Evolutionary conservation across 2,888 invertebrate genomes (phyloP).

Genomic region (Coelopa pilipes): DNA sequence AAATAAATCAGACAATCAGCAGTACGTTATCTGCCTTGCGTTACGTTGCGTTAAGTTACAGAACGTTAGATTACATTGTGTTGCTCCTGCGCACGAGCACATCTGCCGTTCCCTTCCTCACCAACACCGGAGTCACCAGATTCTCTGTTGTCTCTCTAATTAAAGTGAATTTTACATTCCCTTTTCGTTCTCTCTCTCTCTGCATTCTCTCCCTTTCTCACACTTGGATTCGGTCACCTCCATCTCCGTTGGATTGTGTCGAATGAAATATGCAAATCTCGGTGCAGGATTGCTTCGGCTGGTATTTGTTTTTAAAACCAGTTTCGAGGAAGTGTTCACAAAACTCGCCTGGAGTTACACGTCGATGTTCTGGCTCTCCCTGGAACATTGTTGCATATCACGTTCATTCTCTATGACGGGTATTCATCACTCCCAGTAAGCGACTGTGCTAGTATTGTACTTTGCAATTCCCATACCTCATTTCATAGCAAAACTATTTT

Average conservation of each 20-base stretch:
- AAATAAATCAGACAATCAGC: conserved; percentile 50
- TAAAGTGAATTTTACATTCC: too few species aligned
- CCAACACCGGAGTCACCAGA: neutral
- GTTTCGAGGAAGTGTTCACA: conserved; percentile 22
- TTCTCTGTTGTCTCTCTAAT: too few species aligned
- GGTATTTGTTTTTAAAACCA: conserved; percentile 13
- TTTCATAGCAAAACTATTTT: too few species aligned
- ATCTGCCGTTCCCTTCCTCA: conserved; percentile 22
- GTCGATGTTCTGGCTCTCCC: too few species aligned
- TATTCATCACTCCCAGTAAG: neutral
- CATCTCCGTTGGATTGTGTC: conserved; percentile 9
- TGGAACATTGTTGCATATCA: too few species aligned
- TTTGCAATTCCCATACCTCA: too few species aligned
- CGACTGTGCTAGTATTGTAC: neutral
- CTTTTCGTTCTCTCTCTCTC: neutral
- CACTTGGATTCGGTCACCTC: too few species aligned
- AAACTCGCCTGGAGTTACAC: conserved; percentile 24
- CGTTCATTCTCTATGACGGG: too few species aligned
- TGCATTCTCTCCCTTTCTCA: neutral
- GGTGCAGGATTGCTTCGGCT: conserved; percentile 11
- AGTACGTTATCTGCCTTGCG: neutral
- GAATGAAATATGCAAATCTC: conserved; percentile 32
- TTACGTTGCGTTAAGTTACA: conserved; percentile 8
- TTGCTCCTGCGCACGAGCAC: conserved; percentile 1
- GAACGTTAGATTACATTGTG: neutral